Conservation (phyloP, 2,113 vertebrate species). For the Campylomormyrus tamandua region DNA sequence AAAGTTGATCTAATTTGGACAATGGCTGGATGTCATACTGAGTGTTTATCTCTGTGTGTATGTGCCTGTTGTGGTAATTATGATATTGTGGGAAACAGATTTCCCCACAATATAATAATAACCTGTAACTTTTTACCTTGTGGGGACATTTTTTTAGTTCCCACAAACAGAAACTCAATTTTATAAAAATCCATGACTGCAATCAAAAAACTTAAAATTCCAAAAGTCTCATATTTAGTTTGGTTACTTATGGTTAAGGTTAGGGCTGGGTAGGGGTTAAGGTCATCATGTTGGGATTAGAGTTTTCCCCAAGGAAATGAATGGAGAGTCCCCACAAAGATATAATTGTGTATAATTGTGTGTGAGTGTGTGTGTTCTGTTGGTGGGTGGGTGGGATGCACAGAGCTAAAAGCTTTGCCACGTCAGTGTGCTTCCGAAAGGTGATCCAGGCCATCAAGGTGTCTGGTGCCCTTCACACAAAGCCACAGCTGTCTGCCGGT, state of each 20-base stretch:
- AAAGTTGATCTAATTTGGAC: background rate
- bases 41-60: background rate
- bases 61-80: background rate
- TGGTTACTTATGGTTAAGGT: background rate
- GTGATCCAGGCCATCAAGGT: conserved; percentile 31
- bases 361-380: background rate
- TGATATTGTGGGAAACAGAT: background rate
- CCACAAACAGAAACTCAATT: background rate
- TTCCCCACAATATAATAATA: background rate
- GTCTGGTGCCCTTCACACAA: conserved; percentile 30
- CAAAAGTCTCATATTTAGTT: background rate
- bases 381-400: conserved; percentile 14
- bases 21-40: background rate
- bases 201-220: background rate
- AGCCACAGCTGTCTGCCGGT: conserved; percentile 36
- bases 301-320: background rate
- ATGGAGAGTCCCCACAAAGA: background rate
- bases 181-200: background rate
- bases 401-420: conserved; percentile 25
- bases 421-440: conserved; percentile 30
- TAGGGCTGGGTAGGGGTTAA: background rate
- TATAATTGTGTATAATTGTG: background rate
- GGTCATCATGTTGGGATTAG: background rate
- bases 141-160: background rate
- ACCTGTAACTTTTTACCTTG: background rate